A percentile compares a stretch with the other conserved stretches of the same genome.
phyloP scores from a whole-genome alignment of 53 echinoderm and acorn worm genomes.

The Astropecten irregularis region DNA sequence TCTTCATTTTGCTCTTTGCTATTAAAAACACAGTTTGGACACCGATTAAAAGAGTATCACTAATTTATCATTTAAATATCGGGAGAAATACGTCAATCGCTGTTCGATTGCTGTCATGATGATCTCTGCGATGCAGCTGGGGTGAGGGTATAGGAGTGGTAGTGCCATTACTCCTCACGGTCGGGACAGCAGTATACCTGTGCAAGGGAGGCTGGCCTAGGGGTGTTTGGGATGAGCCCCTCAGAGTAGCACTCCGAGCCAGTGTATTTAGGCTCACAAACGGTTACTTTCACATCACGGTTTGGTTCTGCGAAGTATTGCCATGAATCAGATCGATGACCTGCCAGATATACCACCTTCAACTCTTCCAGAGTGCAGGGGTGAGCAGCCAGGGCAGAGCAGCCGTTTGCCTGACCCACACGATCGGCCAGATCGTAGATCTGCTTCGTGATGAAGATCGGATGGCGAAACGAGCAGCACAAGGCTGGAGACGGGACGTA shows the following conservation, averaged over 20 bases:
- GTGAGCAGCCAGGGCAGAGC: constrained; percentile 8
- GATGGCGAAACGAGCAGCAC: background rate
- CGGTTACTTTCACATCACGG: background rate
- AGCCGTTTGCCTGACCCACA: background rate
- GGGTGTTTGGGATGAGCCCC: constrained; percentile 4
- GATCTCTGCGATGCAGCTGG: too few relatives aligned
- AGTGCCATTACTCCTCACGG: too few relatives aligned
- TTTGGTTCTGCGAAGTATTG: background rate
- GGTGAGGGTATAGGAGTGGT: too few relatives aligned
- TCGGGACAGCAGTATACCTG: background rate
- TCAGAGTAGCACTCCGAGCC: constrained; percentile 14
- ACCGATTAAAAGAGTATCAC: too few relatives aligned
- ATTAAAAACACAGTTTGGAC: too few relatives aligned
- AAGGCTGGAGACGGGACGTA: background rate
- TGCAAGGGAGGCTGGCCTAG: background rate
- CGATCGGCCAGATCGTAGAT: background rate
- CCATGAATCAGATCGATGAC: background rate
- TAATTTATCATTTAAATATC: too few relatives aligned
- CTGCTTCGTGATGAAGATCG: background rate
- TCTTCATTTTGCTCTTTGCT: too few relatives aligned
- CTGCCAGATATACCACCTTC: background rate
- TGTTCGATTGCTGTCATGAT: too few relatives aligned
- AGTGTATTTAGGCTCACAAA: background rate
- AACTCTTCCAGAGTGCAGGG: constrained; percentile 12
- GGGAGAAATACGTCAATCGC: too few relatives aligned